Conservation (phyloP, 2,888 invertebrate genomes). For the Aleiodes leptofemur region DNA sequence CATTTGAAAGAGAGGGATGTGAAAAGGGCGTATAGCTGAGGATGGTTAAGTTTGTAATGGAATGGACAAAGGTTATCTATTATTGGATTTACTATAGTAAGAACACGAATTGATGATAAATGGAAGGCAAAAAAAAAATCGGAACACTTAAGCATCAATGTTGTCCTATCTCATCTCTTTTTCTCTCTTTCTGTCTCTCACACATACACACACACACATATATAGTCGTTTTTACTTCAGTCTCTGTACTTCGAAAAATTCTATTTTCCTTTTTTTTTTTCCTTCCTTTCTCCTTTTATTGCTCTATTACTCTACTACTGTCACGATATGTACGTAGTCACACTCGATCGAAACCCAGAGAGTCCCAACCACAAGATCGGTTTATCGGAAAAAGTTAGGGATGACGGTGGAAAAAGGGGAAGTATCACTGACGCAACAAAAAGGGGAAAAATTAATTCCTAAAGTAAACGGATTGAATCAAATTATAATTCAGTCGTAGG, state of each 20-base stretch:
- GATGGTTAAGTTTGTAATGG: background rate
- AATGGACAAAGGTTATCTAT: constrained; percentile 30
- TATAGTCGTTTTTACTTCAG: background rate
- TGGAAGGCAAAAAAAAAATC: constrained; percentile 9
- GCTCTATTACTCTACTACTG: constrained; percentile 1
- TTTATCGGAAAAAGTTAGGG: constrained; percentile 42
- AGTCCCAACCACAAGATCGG: constrained; percentile 36
- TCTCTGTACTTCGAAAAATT: constrained; percentile 4
- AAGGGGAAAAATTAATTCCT: background rate
- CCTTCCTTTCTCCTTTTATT: background rate
- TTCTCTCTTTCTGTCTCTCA: background rate
- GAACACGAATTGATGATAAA: constrained; percentile 32
- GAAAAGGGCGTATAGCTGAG: constrained; percentile 18
- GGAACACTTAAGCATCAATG: constrained; percentile 10
- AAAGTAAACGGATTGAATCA: constrained; percentile 6
- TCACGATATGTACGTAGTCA: constrained; percentile 22
- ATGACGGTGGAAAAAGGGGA: constrained; percentile 3
- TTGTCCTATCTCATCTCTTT: constrained; percentile 14
- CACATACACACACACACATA: no score
- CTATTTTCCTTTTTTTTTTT: constrained; percentile 19
- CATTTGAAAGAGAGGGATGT: background rate
- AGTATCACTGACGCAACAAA: background rate
- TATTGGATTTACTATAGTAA: constrained; percentile 21
- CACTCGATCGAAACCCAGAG: constrained; percentile 30
- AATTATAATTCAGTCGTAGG: constrained; percentile 1